A percentile compares a stretch with the other conserved stretches of the same genome.
Evolutionary conservation across 2,113 vertebrate species (phyloP).

Genomic region (Nicator chloris): DNA sequence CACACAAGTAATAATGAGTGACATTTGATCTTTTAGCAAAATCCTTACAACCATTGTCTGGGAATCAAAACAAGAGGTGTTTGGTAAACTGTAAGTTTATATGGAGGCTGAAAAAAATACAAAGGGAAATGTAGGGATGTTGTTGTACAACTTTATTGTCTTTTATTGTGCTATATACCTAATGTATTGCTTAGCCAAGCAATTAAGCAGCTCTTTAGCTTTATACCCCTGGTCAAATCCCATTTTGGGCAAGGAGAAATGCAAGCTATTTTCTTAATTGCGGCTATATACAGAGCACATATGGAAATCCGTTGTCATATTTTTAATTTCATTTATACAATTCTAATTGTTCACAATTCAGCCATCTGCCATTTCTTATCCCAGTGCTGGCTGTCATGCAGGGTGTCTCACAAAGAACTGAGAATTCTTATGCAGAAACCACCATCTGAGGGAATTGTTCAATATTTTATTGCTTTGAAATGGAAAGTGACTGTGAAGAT

Average conservation of each 20-base stretch:
- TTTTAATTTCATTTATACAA: neutral
- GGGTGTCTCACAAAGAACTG: neutral
- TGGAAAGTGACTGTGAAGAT: slow-evolving; percentile 23
- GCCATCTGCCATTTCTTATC: neutral
- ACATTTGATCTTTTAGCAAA: neutral
- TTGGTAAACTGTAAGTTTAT: neutral
- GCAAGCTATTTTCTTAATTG: neutral
- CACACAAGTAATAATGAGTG: neutral
- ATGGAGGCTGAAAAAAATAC: neutral
- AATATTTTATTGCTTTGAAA: slow-evolving; percentile 39
- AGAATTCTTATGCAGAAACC: neutral
- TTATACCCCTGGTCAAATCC: neutral
- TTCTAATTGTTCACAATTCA: neutral
- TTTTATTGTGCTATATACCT: neutral
- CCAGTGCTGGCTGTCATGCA: neutral
- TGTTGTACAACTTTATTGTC: neutral
- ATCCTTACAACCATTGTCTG: neutral
- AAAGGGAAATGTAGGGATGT: neutral
- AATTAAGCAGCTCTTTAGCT: neutral
- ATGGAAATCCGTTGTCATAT: neutral
- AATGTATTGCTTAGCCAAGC: neutral
- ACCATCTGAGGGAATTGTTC: slow-evolving; percentile 25
- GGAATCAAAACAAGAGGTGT: neutral
- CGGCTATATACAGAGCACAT: neutral
- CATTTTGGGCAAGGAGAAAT: neutral